Evolutionary conservation across 2,888 invertebrate genomes (phyloP).

Genomic region (Synergus itoensis): DNA sequence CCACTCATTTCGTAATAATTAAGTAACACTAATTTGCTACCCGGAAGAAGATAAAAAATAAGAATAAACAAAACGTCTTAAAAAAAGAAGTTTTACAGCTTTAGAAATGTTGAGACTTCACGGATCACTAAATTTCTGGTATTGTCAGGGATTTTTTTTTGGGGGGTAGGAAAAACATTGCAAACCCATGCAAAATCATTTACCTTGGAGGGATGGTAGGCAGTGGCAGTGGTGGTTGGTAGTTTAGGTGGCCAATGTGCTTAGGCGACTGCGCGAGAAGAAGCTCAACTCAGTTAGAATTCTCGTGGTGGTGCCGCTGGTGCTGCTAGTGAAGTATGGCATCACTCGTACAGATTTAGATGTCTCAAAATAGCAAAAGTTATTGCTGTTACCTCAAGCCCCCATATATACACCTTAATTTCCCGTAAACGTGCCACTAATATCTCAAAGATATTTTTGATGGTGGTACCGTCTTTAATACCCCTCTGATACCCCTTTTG

Average conservation of each 20-base stretch:
- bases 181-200: slow-evolving; percentile 55
- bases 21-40: background rate
- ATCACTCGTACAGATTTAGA: slow-evolving; percentile 76
- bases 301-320: slow-evolving; percentile 57
- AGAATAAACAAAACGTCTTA: background rate
- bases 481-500: background rate
- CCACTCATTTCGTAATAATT: slow-evolving; percentile 14
- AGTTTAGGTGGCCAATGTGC: slow-evolving; percentile 69
- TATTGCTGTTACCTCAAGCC: slow-evolving; percentile 68
- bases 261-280: slow-evolving; percentile 72
- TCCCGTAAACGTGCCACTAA: slow-evolving; percentile 55
- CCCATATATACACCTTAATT: slow-evolving; percentile 60
- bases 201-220: slow-evolving; percentile 71
- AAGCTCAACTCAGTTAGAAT: slow-evolving; percentile 58
- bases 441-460: slow-evolving; percentile 40
- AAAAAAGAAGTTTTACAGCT: background rate
- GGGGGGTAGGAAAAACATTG: background rate
- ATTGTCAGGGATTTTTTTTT: slow-evolving; percentile 16
- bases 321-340: slow-evolving; percentile 73
- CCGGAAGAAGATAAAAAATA: background rate
- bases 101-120: slow-evolving; percentile 42
- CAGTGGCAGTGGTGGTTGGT: slow-evolving; percentile 61
- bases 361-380: slow-evolving; percentile 73
- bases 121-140: slow-evolving; percentile 41
- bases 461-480: background rate